Conservation (phyloP, 2,113 vertebrate genomes). For the Capreolus pygargus region DNA sequence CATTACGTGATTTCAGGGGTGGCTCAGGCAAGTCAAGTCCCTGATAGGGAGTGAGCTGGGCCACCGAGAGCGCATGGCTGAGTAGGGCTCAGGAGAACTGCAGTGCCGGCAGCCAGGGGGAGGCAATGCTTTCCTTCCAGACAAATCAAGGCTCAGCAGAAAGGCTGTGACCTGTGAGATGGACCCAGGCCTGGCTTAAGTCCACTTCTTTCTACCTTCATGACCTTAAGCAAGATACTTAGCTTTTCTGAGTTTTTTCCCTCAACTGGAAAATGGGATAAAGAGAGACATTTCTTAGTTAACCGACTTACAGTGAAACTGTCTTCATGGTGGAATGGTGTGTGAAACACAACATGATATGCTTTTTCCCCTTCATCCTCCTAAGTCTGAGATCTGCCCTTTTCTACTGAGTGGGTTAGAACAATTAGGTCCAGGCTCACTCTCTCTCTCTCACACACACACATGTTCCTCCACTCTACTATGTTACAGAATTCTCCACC, state of each 20-base stretch:
- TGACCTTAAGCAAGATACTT: neutral
- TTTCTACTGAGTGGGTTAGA: neutral
- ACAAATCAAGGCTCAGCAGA: too few species aligned
- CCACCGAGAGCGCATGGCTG: neutral
- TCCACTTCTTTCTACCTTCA: neutral
- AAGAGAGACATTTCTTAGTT: neutral
- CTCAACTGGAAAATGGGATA: neutral
- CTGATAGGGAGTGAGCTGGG: neutral
- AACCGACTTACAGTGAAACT: neutral
- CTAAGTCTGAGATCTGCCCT: neutral
- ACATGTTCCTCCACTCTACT: too few species aligned
- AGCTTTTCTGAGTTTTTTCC: neutral
- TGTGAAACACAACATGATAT: neutral
- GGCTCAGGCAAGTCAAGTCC: too few species aligned
- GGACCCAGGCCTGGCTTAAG: neutral
- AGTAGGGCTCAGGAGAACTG: neutral
- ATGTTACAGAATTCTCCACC: neutral
- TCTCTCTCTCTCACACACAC: neutral
- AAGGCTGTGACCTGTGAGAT: neutral
- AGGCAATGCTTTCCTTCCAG: neutral
- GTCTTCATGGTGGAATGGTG: neutral
- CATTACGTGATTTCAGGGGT: neutral
- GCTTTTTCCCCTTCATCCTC: neutral
- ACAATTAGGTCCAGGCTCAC: neutral
- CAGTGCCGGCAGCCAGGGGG: too few species aligned